phyloP scores from a whole-genome alignment of 1,140 invertebrate species.

The Nixonia krombeini region DNA sequence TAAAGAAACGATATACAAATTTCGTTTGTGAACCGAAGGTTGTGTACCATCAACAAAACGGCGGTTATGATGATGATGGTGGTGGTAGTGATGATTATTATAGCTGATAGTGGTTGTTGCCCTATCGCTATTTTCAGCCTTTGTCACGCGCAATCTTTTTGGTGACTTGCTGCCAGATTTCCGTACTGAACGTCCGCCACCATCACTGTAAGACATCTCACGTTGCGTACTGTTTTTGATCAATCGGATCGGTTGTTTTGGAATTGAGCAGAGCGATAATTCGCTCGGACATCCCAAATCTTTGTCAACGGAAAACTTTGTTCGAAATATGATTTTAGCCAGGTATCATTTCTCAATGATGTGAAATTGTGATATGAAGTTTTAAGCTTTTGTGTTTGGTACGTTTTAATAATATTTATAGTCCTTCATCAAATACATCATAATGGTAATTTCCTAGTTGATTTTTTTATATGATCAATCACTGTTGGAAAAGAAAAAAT shows the following conservation, averaged over 20 bases:
- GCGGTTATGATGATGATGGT: slow-evolving; percentile 56
- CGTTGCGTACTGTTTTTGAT: slow-evolving; percentile 10
- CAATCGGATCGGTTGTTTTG: slow-evolving; percentile 9
- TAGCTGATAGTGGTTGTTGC: slow-evolving; percentile 64
- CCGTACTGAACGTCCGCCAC: slow-evolving; percentile 68
- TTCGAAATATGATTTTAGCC: slow-evolving; percentile 1
- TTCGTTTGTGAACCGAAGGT: slow-evolving; percentile 86
- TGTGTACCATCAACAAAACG: slow-evolving; percentile 65
- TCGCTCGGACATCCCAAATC: slow-evolving; percentile 19
- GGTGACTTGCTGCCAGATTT: slow-evolving; percentile 69
- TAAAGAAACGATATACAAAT: slow-evolving; percentile 88
- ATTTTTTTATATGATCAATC: too few relatives aligned
- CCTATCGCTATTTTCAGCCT: slow-evolving; percentile 66
- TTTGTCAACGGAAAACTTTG: not conserved
- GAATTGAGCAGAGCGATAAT: not conserved
- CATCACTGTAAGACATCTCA: slow-evolving; percentile 73
- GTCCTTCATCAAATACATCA: too few relatives aligned
- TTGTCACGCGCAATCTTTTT: slow-evolving; percentile 69
- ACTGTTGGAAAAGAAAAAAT: too few relatives aligned
- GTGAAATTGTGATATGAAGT: not conserved
- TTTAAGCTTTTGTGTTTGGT: not conserved
- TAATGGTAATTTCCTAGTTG: too few relatives aligned
- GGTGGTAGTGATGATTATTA: slow-evolving; percentile 56
- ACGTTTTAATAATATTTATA: not conserved
- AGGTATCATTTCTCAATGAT: not conserved